Conservation (phyloP, 1,140 invertebrate genomes). For the Papilio polytes region DNA sequence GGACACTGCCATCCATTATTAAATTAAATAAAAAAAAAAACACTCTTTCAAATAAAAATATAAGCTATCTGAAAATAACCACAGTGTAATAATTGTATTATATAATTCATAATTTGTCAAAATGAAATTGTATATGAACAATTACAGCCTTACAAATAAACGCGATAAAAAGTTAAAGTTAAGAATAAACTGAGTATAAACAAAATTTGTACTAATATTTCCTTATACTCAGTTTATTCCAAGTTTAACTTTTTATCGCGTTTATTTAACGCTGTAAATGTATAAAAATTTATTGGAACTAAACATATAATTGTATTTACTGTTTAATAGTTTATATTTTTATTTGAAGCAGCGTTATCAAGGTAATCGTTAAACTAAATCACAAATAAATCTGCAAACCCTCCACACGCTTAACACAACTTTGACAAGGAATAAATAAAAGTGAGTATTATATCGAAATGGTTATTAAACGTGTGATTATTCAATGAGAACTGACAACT, state of each 20-base stretch:
- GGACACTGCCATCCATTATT: slow-evolving; percentile 27
- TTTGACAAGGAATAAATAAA: slow-evolving; percentile 14
- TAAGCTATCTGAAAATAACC: neutral
- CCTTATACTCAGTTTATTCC: no score
- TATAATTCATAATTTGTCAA: no score
- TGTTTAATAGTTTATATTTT: neutral
- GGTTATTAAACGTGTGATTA: slow-evolving; percentile 11
- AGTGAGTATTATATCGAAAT: slow-evolving; percentile 26
- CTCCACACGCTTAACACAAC: slow-evolving; percentile 17
- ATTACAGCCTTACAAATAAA: no score
- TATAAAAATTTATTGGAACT: no score
- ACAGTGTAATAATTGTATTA: no score
- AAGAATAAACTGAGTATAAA: no score
- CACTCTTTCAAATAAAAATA: neutral
- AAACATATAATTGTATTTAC: neutral
- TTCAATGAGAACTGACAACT: neutral
- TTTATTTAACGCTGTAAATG: no score
- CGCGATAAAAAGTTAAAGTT: no score
- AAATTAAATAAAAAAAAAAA: neutral
- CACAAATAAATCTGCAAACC: neutral
- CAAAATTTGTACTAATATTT: no score
- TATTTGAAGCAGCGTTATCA: neutral
- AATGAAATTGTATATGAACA: no score
- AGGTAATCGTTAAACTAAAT: neutral
- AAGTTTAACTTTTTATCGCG: no score